These are phyloP conservation scores for Etheostoma nigrum DNA, from an alignment of 2,797 vertebrate genomes.

Conservation along the genomic window DNA sequence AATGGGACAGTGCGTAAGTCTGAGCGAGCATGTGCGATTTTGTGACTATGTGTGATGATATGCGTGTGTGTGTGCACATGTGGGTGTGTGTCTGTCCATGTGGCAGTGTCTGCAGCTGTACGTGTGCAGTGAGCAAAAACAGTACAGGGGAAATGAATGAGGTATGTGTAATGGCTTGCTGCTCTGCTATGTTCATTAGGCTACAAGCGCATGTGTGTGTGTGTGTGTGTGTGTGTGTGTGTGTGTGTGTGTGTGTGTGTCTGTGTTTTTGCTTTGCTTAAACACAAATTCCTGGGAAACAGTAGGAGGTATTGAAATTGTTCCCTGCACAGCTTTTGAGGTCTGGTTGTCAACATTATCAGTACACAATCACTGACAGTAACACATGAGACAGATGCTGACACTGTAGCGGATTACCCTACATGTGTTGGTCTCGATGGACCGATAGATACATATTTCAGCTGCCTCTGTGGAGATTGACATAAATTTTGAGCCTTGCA, in stretches of 20 bases:
- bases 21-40: constrained; percentile 53
- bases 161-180: constrained; percentile 69
- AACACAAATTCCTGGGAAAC: constrained; percentile 75
- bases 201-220: constrained; percentile 13
- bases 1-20: constrained; percentile 57
- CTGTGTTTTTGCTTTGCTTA: constrained; percentile 62
- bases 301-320: constrained; percentile 69
- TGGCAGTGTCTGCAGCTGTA: constrained; percentile 59
- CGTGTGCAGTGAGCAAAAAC: constrained; percentile 67
- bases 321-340: constrained; percentile 59
- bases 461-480: constrained; percentile 29
- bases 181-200: constrained; percentile 72
- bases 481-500: constrained; percentile 25
- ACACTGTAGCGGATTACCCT: constrained; percentile 50
- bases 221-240: constrained; percentile 30
- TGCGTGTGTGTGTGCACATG: constrained; percentile 38
- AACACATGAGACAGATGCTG: constrained; percentile 64
- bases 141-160: constrained; percentile 66
- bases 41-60: constrained; percentile 61
- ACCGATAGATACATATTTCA: constrained; percentile 34
- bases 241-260: constrained; percentile 40
- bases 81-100: not conserved
- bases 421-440: constrained; percentile 42
- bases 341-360: constrained; percentile 66
- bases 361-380: constrained; percentile 55